Conservation (phyloP, 1,140 invertebrate species). For the Mylabris phalerata region DNA sequence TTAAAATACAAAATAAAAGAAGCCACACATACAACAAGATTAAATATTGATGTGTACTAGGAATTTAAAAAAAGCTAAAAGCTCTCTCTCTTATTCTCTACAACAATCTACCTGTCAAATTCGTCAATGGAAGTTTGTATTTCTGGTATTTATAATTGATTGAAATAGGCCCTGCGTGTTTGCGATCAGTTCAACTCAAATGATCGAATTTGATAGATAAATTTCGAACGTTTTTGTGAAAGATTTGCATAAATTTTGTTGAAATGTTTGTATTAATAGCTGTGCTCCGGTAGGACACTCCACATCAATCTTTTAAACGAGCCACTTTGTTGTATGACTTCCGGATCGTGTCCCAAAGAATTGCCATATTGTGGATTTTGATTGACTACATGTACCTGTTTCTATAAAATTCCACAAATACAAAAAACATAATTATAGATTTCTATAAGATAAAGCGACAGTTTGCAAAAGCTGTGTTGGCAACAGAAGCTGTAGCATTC, state of each 20-base stretch:
- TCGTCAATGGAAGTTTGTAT: conserved; percentile 5
- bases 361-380: conserved; percentile 36
- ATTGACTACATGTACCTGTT: conserved; percentile 21
- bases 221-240: conserved; percentile 30
- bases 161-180: conserved; percentile 29
- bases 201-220: conserved; percentile 25
- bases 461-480: conserved; percentile 5
- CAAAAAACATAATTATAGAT: not conserved
- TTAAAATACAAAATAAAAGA: not conserved
- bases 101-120: conserved; percentile 19
- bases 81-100: not conserved
- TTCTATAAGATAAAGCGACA: not conserved
- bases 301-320: conserved; percentile 89
- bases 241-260: conserved; percentile 5
- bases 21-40: conserved; percentile 10
- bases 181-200: not conserved
- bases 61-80: not conserved
- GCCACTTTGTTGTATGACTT: conserved; percentile 83
- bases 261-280: conserved; percentile 48
- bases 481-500: not conserved
- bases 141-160: not conserved
- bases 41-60: not conserved
- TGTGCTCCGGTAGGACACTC: conserved; percentile 72
- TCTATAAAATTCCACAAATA: conserved; percentile 20
- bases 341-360: conserved; percentile 48